Evolutionary conservation across 2,797 vertebrate genomes (phyloP).

Genomic region (Notamacropus eugenii): DNA sequence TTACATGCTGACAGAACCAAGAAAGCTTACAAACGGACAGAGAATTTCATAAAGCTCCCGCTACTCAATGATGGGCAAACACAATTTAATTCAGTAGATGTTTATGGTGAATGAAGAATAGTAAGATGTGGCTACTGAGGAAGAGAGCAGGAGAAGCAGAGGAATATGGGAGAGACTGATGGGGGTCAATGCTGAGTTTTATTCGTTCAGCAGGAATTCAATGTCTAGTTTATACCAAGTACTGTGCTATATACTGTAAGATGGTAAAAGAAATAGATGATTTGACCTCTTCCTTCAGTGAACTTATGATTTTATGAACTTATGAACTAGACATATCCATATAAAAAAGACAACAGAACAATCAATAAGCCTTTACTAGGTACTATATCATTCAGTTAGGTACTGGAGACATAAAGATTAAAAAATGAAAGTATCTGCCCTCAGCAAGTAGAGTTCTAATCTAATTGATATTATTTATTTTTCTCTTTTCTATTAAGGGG

Average conservation of each 20-base stretch:
- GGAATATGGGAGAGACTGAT: not conserved
- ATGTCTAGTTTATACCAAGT: not conserved
- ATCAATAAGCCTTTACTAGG: not conserved
- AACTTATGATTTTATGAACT: not conserved
- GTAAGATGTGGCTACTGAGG: not conserved
- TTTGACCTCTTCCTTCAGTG: not conserved
- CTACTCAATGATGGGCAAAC: not conserved
- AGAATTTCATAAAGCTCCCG: not conserved
- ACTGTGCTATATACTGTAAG: not conserved
- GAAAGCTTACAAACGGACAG: not conserved
- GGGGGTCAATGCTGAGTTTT: not conserved
- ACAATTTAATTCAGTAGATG: not conserved
- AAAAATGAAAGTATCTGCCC: not conserved
- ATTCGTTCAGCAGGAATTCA: not conserved
- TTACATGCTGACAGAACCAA: not conserved
- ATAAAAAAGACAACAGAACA: not conserved
- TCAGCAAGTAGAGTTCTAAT: not conserved
- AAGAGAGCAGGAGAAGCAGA: not conserved
- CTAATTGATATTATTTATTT: not conserved
- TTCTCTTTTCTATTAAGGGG: too few relatives aligned
- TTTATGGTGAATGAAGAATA: not conserved
- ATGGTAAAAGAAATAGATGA: not conserved
- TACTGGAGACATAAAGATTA: not conserved
- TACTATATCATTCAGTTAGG: not conserved
- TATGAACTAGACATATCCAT: too few relatives aligned